These are phyloP conservation scores for Phorcus lineatus DNA, from an alignment of 2,888 invertebrate species.

Conservation along the genomic window DNA sequence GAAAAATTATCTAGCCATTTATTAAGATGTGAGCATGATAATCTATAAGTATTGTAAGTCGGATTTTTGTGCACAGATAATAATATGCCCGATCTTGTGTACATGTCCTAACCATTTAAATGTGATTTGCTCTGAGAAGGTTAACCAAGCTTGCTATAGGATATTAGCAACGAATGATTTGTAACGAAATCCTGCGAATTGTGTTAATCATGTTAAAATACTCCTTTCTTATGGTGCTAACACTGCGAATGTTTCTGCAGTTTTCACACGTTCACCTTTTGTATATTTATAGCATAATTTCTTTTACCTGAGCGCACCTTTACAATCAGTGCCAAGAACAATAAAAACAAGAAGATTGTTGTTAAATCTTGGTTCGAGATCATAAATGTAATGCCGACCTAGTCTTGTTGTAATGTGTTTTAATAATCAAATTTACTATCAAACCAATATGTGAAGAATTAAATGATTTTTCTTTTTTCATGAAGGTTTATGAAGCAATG, in stretches of 20 bases:
- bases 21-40: not conserved
- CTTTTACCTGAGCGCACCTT: not conserved
- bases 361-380: no score
- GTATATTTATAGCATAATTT: slow-evolving; percentile 23
- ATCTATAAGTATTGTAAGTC: not conserved
- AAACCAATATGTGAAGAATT: no score
- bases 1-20: not conserved
- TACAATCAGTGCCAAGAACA: not conserved
- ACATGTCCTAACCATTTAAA: not conserved
- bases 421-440: no score
- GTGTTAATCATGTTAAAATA: slow-evolving; percentile 1
- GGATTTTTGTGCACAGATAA: no score
- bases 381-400: no score
- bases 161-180: not conserved
- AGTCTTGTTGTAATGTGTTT: no score
- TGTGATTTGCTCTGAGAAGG: not conserved
- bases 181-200: slow-evolving; percentile 3
- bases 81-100: no score
- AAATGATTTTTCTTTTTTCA: no score
- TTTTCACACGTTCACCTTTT: not conserved
- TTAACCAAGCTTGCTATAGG: not conserved
- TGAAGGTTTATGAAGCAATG: no score
- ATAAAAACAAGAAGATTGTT: no score
- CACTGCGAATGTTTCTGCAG: not conserved
- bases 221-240: slow-evolving; percentile 20